Evolutionary conservation across 2,888 invertebrate species (phyloP).

Genomic region (Chaetoderma sp.): DNA sequence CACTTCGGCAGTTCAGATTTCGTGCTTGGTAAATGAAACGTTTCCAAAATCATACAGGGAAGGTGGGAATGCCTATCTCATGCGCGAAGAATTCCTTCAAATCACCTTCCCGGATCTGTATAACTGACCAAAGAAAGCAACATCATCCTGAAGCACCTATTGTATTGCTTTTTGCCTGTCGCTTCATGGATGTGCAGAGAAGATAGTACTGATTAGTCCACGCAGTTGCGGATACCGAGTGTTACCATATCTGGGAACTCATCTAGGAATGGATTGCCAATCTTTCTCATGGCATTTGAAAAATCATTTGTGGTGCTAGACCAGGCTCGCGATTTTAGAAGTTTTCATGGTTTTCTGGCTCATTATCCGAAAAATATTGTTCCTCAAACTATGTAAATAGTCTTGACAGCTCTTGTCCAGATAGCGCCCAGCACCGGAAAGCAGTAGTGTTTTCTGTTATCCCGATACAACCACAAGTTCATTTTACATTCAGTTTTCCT

Average conservation of each 20-base stretch:
- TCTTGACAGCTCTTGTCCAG: no score
- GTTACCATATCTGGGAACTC: background rate
- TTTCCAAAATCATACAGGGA: background rate
- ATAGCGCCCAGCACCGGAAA: no score
- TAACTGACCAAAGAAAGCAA: background rate
- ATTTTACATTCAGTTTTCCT: no score
- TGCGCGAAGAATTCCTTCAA: background rate
- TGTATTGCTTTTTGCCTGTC: background rate
- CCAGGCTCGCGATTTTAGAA: no score
- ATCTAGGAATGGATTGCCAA: background rate
- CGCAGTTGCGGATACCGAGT: background rate
- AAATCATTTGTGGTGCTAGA: no score
- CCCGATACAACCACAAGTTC: no score
- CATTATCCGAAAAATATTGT: no score
- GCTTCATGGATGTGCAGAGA: background rate
- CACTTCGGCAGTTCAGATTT: background rate
- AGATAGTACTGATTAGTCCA: no score
- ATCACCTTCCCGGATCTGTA: background rate
- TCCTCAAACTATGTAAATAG: no score
- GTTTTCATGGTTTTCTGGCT: no score
- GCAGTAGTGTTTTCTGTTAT: no score
- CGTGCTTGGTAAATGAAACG: background rate
- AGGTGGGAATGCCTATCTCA: background rate
- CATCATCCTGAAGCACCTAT: background rate
- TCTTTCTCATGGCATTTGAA: background rate